phyloP scores from a whole-genome alignment of 53 echinoderm and acorn worm genomes.

The Echinarachnius parma region DNA sequence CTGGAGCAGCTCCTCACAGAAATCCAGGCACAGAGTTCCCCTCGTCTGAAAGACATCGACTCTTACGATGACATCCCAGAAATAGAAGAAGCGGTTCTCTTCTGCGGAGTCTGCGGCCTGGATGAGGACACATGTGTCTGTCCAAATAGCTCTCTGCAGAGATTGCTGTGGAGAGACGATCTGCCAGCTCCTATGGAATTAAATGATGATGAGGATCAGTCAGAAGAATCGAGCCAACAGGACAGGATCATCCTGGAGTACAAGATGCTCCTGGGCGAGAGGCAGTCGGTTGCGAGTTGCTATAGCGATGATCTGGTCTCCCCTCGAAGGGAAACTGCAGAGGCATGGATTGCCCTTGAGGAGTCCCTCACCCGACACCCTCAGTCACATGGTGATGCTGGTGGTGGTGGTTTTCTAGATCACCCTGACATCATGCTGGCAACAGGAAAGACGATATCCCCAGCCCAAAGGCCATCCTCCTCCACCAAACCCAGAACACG shows the following conservation, averaged over 20 bases:
- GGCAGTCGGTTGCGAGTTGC: slow-evolving; percentile 7
- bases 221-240: slow-evolving; percentile 23
- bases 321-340: background rate
- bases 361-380: background rate
- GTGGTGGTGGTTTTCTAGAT: background rate
- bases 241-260: slow-evolving; percentile 29
- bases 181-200: background rate
- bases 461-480: slow-evolving; percentile 8
- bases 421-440: slow-evolving; percentile 24
- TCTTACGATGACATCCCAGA: slow-evolving; percentile 77
- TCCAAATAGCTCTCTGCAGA: slow-evolving; percentile 57
- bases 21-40: background rate
- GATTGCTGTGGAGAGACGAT: background rate
- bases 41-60: background rate
- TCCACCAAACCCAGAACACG: slow-evolving; percentile 5
- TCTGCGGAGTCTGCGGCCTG: slow-evolving; percentile 83
- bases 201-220: background rate
- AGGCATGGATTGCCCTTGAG: no score
- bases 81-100: slow-evolving; percentile 71
- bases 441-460: slow-evolving; percentile 16
- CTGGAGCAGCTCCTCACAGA: slow-evolving; percentile 30
- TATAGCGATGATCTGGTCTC: slow-evolving; percentile 33
- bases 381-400: background rate
- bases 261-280: slow-evolving; percentile 33
- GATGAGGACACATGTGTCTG: slow-evolving; percentile 88